Evolutionary conservation across 92 coral and sea anemone species (phyloP), one percentile per base, ranked within the genome.

Genomic region (Muricea muricata): DNA sequence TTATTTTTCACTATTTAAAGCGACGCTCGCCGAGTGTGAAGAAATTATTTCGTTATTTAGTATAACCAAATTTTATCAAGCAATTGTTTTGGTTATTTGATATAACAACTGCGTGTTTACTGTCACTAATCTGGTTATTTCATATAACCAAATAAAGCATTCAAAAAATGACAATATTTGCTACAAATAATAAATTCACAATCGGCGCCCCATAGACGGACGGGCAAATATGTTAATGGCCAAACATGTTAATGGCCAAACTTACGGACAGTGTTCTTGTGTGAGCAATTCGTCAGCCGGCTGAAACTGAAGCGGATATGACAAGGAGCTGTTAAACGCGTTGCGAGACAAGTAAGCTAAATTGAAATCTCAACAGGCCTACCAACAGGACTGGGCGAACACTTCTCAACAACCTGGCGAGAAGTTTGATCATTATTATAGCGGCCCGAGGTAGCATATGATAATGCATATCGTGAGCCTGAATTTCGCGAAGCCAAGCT

Each of bases 401-500:
- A 70, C 15, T 1, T 14, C 13, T 33, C 52, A 34, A 70, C 48
- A 37, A 11, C 52, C 76, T 2, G 75, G 45, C 4, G 76, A 70
- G 54, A 70, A 70, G 15, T 70, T 70, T 34, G 76, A 70, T 18
- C 52, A 33, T 45, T 70, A 70, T 45, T 70, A 35, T 39, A 24
- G 21, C 28, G 52, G 55, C 54, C 39, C 0, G 76, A 70, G 21
- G 76, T 70, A n/a, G 52, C 76, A 70, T 70, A 70, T 13, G 52
- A 33, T 70, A 70, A 70, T 70, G 76, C 76, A n/a, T 33, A 70
- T 23, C 50, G 52, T 8, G 76, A 70, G 11, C 76, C 52, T 10
- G 76, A 70, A 45, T 70, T 70, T 39, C 52, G 52, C 13, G 76
- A 17, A 35, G 48, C 55, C 13, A 34, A 70, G 26, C 52, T 70